phyloP scores from a whole-genome alignment of 2,888 invertebrate species.

The Ceraclea dissimilis region DNA sequence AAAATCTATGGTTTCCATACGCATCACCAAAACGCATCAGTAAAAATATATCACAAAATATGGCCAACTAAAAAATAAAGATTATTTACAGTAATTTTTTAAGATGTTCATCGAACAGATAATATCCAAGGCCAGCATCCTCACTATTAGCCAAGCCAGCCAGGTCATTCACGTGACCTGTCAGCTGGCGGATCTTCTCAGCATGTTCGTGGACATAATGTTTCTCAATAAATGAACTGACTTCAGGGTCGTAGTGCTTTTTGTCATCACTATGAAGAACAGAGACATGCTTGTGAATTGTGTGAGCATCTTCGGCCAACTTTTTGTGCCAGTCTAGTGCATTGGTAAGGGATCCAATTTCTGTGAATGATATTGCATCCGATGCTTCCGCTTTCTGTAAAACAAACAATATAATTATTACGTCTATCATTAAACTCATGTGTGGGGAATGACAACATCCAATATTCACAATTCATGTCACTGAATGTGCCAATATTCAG shows the following conservation, averaged over 20 bases:
- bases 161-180: conserved; percentile 68
- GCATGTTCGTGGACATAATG: conserved; percentile 66
- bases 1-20: no score
- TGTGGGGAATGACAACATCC: no score
- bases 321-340: conserved; percentile 71
- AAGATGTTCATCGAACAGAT: conserved; percentile 66
- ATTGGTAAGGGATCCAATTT: conserved; percentile 63
- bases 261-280: neutral
- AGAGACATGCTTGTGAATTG: conserved; percentile 51
- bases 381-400: neutral
- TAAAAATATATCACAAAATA: no score
- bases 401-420: no score
- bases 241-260: conserved; percentile 32
- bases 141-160: conserved; percentile 52
- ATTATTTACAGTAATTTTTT: neutral
- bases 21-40: no score
- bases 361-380: conserved; percentile 32
- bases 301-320: conserved; percentile 58
- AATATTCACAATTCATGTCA: no score
- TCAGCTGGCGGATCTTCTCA: conserved; percentile 57
- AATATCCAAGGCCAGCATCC: conserved; percentile 59
- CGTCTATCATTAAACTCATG: no score
- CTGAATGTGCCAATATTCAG: no score
- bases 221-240: conserved; percentile 69
- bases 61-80: no score